These are phyloP conservation scores for Phodopus roborovskii DNA, from an alignment of 2,113 vertebrate genomes.

Conservation along the genomic window DNA sequence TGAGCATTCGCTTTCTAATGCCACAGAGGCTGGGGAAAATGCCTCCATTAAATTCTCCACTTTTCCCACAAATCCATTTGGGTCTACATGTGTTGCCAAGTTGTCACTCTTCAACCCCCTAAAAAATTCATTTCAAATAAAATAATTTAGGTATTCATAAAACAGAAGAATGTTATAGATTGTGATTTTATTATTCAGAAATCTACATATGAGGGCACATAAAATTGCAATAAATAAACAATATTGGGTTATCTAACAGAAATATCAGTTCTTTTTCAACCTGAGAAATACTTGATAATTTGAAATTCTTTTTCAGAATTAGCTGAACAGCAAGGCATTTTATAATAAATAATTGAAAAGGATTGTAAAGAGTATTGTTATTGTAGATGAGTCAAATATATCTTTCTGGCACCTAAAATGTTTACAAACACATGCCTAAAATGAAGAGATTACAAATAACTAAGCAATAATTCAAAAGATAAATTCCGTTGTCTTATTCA, in stretches of 20 bases:
- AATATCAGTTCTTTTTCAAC: not conserved
- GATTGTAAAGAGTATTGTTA: not conserved
- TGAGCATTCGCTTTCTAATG: not conserved
- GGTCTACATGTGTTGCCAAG: not conserved
- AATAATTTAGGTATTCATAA: not conserved
- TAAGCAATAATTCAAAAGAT: not conserved
- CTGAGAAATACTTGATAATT: conserved; percentile 14
- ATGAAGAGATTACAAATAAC: not conserved
- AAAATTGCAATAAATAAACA: conserved; percentile 26
- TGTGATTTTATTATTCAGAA: conserved; percentile 39
- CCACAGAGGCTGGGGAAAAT: not conserved
- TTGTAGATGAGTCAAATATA: not conserved
- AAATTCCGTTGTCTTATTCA: not conserved
- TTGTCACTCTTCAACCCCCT: not conserved
- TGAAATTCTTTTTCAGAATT: not conserved
- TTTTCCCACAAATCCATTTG: not conserved
- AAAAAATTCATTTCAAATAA: conserved; percentile 16
- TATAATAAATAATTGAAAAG: not conserved
- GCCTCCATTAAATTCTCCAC: not conserved
- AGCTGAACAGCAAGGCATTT: not conserved
- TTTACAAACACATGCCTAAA: not conserved
- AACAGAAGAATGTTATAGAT: not conserved
- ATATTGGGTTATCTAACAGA: not conserved
- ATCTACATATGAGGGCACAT: not conserved
- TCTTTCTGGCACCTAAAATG: not conserved